Base-by-base conservation (phyloP, 2,888 invertebrate species). In the Cantharis lateralis region DNA sequence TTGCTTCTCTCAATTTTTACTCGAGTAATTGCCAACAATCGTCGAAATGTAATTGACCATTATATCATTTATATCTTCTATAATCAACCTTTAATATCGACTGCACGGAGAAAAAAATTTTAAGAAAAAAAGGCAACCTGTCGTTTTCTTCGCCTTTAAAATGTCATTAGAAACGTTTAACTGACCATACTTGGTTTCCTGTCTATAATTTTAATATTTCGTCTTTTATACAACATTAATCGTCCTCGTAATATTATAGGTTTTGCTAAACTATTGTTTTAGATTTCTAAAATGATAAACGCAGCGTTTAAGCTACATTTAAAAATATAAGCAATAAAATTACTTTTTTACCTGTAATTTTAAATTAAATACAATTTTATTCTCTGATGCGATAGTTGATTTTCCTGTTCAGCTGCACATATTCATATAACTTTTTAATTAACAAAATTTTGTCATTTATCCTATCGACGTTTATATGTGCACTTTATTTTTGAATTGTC, bases 151-250 rank as follows among this genome's bases (percentile, higher is more conserved):
- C 78, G 75, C 75, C 78, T 81, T 81, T 80, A 80, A 81, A 81
- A 80, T 80, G 80, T 80, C 81, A 81, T 81, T 81, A 81, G 75
- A 78, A 76, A 61, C 78, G 78, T 80, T 81, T 81, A 81, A 77
- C 77, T 62, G 77, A 64, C 76, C 76, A 73, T 72, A 76, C 70
- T 76, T 76, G 64, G 68, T 62, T 71, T 73, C 68, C 73, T 76
- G 71, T 28, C 73, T 77, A 71, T 77, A 77, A 77, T 77, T 77
- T 77, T 77, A 32, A 74, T 70, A 71, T 76, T 74, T 77, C 64
- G 72, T 70, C 69, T 76, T 64, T 62, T 64, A 24, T 68, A 62
- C 64, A 20, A 48, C 48, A 48, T 48, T 48, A 48, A 48, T 48
- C 24, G 28, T 75, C 71, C 68, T 75, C 68, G 75, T 24, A 20